Conservation (phyloP, 2,888 invertebrate species). For the Xanthorhoe spadicearia region DNA sequence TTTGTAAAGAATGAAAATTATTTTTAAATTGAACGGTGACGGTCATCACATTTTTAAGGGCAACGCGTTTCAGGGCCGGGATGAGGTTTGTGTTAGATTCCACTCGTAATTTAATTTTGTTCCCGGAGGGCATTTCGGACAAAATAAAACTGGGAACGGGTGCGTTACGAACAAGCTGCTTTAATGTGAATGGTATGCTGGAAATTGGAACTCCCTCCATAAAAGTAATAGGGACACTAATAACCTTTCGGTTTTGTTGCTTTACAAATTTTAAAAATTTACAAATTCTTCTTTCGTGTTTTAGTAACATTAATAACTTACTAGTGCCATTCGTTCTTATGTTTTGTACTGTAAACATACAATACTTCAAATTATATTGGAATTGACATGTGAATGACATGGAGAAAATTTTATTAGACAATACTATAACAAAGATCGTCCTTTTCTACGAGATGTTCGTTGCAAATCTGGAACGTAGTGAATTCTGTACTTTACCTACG, state of each 20-base stretch:
- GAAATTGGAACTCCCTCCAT: conserved; percentile 39
- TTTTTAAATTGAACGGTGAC: conserved; percentile 50
- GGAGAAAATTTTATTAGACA: no score
- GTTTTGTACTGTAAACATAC: background rate
- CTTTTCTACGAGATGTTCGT: background rate
- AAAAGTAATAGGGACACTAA: conserved; percentile 34
- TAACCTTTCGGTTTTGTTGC: conserved; percentile 28
- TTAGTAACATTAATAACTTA: background rate
- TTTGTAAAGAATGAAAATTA: conserved; percentile 48
- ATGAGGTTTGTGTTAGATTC: conserved; percentile 56
- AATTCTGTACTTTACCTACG: conserved; percentile 15
- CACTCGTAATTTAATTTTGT: conserved; percentile 68
- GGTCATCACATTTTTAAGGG: conserved; percentile 52
- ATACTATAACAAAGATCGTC: background rate
- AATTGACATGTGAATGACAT: no score
- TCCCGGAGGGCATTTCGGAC: conserved; percentile 58
- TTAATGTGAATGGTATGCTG: conserved; percentile 40
- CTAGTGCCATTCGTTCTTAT: background rate
- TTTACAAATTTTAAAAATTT: conserved; percentile 5
- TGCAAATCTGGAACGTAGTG: conserved; percentile 14
- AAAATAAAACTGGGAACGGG: conserved; percentile 58
- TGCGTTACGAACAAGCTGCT: conserved; percentile 47
- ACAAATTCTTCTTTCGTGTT: background rate
- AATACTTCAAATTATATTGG: no score
- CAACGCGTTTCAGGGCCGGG: conserved; percentile 49